These are phyloP conservation scores for Apus apus DNA, from an alignment of 2,113 vertebrate genomes.

Conservation along the genomic window DNA sequence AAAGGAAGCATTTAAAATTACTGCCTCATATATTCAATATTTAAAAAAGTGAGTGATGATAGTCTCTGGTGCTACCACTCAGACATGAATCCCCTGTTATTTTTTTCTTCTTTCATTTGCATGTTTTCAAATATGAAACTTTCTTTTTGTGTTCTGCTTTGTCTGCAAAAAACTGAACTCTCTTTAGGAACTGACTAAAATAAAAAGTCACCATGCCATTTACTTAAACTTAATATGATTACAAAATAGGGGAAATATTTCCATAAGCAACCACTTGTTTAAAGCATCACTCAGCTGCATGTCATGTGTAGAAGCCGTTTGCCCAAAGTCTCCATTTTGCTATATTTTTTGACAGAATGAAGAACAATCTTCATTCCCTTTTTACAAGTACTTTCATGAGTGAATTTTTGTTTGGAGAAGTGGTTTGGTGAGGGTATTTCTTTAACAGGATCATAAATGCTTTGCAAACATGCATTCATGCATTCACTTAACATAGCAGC, in stretches of 20 bases:
- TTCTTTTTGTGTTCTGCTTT: background rate
- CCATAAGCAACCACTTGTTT: background rate
- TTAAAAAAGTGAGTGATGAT: background rate
- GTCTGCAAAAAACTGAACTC: background rate
- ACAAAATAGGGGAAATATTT: conserved; percentile 1
- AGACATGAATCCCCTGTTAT: background rate
- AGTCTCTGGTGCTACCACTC: background rate
- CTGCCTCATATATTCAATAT: background rate
- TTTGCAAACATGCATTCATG: background rate
- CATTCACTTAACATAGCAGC: background rate
- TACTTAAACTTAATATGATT: background rate
- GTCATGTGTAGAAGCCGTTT: background rate
- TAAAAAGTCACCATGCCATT: background rate
- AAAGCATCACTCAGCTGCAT: background rate
- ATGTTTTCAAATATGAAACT: background rate
- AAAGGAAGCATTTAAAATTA: conserved; percentile 16
- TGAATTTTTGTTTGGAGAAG: background rate
- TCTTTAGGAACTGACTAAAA: background rate
- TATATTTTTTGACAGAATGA: background rate
- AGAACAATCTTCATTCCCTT: background rate
- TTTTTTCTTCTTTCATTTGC: background rate
- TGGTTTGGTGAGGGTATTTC: background rate
- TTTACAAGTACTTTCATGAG: background rate
- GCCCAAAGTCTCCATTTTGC: background rate
- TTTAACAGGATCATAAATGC: background rate